These are phyloP conservation scores for Drosophila mauritiana DNA, from an alignment of 1,140 invertebrate species.

Conservation along the genomic window DNA sequence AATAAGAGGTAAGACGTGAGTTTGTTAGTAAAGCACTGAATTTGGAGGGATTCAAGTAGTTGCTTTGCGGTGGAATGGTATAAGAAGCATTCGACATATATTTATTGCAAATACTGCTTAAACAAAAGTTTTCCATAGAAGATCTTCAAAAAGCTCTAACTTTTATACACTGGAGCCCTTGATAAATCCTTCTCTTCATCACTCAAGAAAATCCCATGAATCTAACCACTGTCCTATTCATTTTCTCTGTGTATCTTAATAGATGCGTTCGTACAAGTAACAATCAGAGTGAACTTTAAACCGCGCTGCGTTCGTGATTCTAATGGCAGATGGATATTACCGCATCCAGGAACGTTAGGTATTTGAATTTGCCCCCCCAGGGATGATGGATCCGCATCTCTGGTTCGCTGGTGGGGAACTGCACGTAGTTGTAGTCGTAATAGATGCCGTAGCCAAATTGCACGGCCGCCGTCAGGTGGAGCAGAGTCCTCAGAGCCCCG, in stretches of 20 bases:
- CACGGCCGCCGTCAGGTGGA: conserved; percentile 88
- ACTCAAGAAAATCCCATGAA: neutral
- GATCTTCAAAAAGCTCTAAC: too few relatives aligned
- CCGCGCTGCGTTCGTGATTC: conserved; percentile 1
- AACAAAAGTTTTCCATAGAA: too few relatives aligned
- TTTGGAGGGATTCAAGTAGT: neutral
- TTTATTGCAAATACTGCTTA: too few relatives aligned
- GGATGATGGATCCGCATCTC: conserved; percentile 82
- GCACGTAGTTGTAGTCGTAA: conserved; percentile 90
- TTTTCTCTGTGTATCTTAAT: conserved; percentile 13
- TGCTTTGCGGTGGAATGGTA: too few relatives aligned
- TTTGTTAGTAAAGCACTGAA: neutral
- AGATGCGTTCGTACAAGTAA: conserved; percentile 21
- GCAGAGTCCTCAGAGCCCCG: conserved; percentile 85
- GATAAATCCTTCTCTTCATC: neutral
- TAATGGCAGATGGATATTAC: conserved; percentile 86
- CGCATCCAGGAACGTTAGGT: conserved; percentile 93
- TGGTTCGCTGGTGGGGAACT: conserved; percentile 86
- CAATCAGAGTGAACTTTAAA: conserved; percentile 31
- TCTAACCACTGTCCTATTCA: neutral
- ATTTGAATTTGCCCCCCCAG: conserved; percentile 93
- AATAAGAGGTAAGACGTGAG: neutral
- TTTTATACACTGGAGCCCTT: neutral
- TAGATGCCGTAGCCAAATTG: conserved; percentile 90
- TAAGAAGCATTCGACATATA: too few relatives aligned